Evolutionary conservation across 2,113 vertebrate genomes (phyloP), one percentile per base, ranked within the genome.

Genomic region (Micronycteris hirsuta): DNA sequence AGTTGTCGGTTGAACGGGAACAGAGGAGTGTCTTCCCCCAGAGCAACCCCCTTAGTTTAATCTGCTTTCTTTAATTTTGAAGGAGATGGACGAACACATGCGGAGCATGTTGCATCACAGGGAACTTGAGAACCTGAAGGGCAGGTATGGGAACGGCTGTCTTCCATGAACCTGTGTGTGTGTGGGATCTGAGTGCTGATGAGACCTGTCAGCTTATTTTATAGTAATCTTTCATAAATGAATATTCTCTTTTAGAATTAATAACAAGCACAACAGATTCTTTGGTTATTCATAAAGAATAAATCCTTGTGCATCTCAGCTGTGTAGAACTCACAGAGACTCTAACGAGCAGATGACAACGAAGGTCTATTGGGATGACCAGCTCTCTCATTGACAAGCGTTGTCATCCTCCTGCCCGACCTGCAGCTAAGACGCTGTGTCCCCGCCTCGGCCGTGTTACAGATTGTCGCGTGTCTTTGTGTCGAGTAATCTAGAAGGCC

Each of bases 21-120:
- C 47, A 92, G 54, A 82, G 47, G 58, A 76, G 33, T 86, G 74
- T 41, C 52, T 91, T 54, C n/a, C 28, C 36, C 74, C 47, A 63
- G 17, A 89, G 33, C 54, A 93, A 7, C 63, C 38, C 38, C 91
- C 93, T 88, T 98, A 89, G 97, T 89, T 86, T 91, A 54, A 98
- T 93, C 86, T 96, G 2, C 63, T 95, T 96, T 98, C 95, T 98
- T 89, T 94, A 4, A 31, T 96, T 54, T 97, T 98, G 92, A 98
- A 99, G 99, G 99, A 99, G 97, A 99, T 99, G 99, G 98, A 99
- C 81, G 99, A 99, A 95, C 99, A 99, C 97, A 99, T 99, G 98
- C 99, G 99, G 97, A 99, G 99, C 97, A 99, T 99, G 99, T 98
- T 99, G 97, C 99, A 99, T 97, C 99, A 99, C 98, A 98, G 99